Base-by-base conservation (phyloP, 1,140 invertebrate genomes). In the Nebria ingens region DNA sequence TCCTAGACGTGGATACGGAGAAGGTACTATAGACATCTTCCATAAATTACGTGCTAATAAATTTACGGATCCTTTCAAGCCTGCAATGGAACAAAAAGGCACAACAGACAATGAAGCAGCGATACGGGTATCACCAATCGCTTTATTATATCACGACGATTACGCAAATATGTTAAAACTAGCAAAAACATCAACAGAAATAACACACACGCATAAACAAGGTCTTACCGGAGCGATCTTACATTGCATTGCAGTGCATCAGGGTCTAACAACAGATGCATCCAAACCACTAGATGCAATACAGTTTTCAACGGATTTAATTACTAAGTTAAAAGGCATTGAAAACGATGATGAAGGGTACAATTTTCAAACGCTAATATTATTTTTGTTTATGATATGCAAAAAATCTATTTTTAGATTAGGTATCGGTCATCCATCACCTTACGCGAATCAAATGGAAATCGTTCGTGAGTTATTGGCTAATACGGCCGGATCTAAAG, bases 101-200 rank as follows among this genome's bases (percentile, higher is more conserved):
- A 88, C 86, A 3, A 86, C 78, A 76, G 88, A 87, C 17, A 90
- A 89, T 73, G 87, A 87, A 13, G 81, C 79, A 49, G 84, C 85
- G 1, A 90, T 90, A 86, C 76, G 87, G 65, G 76, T 88, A 21
- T 68, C 82, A 12, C 87, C 87, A n/a, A 68, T 85, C 52, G 75
- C 83, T 9, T 66, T 91, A 12, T 86, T 82, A 70, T 79, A 71
- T 56, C 71, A 78, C 53, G 65, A 76, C 50, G 62, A 79, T 62
- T 73, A 75, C 52, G 60, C 77, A 17, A 60, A 68, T 56, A 71
- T 83, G 59, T 53, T 83, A 21, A 67, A 81, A 22, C 68, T 73
- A 22, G 75, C 76, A 0, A 73, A 62, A 58, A 67, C 76, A 59
- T 70, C 68, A 6, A 77, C 84, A 4, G 56, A 71, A 57, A 68